Conservation (phyloP, 2,113 vertebrate genomes). For the Rallus limicola region DNA sequence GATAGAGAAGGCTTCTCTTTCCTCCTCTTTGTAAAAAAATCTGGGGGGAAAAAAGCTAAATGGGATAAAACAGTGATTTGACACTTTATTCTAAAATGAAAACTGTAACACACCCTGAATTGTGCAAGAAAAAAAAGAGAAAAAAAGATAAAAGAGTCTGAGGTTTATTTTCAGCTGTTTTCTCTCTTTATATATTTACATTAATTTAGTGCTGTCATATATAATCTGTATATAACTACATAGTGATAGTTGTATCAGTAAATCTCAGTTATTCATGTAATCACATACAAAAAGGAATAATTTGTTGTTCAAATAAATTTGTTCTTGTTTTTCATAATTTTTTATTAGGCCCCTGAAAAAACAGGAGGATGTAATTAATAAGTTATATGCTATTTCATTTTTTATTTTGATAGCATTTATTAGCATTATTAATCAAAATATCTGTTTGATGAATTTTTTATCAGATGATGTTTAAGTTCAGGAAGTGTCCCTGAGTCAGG, state of each 20-base stretch:
- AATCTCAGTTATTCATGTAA: background rate
- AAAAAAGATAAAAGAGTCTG: background rate
- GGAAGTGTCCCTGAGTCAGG: background rate
- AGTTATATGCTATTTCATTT: rapidly evolving
- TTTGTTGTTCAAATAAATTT: background rate
- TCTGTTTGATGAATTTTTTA: background rate
- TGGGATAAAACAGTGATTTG: background rate
- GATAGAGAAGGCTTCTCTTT: background rate
- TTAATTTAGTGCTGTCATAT: background rate
- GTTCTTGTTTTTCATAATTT: background rate
- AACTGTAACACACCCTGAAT: rapidly evolving
- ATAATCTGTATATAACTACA: rapidly evolving
- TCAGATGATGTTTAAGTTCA: background rate
- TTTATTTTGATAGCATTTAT: background rate
- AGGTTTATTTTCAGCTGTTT: background rate
- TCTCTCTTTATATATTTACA: background rate
- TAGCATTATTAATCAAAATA: background rate
- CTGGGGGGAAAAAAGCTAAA: rapidly evolving
- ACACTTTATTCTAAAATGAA: background rate
- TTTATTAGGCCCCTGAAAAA: background rate
- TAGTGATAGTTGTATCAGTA: background rate
- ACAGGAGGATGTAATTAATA: background rate
- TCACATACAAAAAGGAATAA: background rate
- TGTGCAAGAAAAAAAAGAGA: background rate
- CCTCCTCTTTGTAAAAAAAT: rapidly evolving